Conservation (phyloP, 2,888 invertebrate species). For the Sphecodes monilicornis region DNA sequence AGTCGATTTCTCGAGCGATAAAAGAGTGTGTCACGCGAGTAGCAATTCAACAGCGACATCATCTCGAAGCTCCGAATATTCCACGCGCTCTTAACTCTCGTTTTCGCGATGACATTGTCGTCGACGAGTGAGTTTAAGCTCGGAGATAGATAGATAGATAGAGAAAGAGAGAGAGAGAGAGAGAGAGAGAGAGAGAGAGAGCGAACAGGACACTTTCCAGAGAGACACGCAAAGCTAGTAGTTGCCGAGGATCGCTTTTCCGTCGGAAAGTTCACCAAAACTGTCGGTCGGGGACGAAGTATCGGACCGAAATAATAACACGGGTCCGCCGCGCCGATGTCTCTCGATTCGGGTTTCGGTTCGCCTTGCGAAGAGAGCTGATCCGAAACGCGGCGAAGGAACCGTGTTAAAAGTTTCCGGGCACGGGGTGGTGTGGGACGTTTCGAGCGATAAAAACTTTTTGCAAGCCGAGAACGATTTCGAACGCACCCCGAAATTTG, state of each 20-base stretch:
- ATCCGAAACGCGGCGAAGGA: neutral
- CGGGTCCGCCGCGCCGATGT: neutral
- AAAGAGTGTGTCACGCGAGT: neutral
- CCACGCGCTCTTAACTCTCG: neutral
- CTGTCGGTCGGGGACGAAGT: neutral
- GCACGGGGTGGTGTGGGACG: neutral
- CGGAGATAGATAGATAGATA: neutral
- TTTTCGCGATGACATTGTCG: neutral
- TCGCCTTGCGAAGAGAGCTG: neutral
- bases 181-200: neutral
- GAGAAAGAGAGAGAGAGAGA: too few species aligned
- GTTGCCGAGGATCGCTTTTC: neutral
- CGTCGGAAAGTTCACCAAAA: neutral
- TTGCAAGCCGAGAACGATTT: neutral
- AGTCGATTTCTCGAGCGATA: neutral
- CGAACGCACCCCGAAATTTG: neutral
- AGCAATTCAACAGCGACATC: neutral
- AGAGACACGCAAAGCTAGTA: neutral
- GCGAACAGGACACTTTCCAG: neutral
- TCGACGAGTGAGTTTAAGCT: neutral
- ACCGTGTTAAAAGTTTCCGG: conserved; percentile 6
- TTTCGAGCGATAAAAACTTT: conserved; percentile 7
- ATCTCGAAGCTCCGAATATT: neutral
- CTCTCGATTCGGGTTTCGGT: neutral
- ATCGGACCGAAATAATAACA: conserved; percentile 9